Base-by-base conservation (phyloP, 1,140 invertebrate genomes). In the Drosophila sechellia region DNA sequence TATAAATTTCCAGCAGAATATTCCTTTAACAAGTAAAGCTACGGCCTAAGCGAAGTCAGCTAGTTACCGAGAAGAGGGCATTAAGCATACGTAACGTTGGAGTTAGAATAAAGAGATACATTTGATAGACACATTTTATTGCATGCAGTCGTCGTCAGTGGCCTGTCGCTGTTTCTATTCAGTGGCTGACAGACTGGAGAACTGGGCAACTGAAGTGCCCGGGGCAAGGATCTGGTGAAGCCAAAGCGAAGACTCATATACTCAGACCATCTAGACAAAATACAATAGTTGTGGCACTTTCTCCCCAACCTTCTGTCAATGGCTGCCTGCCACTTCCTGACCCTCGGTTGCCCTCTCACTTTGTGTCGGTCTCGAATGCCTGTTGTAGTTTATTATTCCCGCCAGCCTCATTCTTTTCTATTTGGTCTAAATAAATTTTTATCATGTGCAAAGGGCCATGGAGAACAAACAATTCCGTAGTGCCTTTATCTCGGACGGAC, bases 361-460 rank as follows among this genome's bases (percentile, higher is more conserved):
- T 56, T 70, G 50, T 70, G 68, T 70, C 20, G 20, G 20, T 22
- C 64, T 70, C 58, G 34, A 52, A 42, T 43, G 66, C 27, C 65
- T 70, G 64, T 71, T 78, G 83, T 81, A 87, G 80, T 89, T 89
- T 90, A 90, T 89, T 90, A 89, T 80, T 90, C 84, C 84, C 84
- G 73, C 79, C 61, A 77, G 85, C 65, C 84, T 78, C 85, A 78
- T 84, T 89, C 80, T 90, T 84, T 89, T 79, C 84, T 87, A 89
- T 87, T 87, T 84, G 79, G 68, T 87, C 84, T 89, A 90, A 89
- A 87, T 87, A 89, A 79, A 84, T 89, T 89, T 89, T 87, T 87
- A 89, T 89, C 84, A 84, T 89, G 85, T 87, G 79, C 84, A 79
- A 79, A 79, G 66, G 50, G 45, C 55, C 49, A 46, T 43, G 8